Base-by-base conservation (phyloP, 2,888 invertebrate genomes). In the Caprella mutica region DNA sequence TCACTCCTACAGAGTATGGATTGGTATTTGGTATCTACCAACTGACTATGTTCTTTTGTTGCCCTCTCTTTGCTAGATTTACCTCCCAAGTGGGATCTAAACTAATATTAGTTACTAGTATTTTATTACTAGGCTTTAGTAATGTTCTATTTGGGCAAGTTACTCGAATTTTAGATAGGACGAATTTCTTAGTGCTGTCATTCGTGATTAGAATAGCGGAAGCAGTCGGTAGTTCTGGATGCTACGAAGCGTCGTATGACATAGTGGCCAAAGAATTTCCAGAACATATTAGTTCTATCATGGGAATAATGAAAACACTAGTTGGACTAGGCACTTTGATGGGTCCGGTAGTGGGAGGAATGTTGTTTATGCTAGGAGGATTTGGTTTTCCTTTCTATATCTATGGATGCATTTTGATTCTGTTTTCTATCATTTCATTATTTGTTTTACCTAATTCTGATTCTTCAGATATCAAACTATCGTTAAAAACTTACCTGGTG, bases 311-410 rank as follows among this genome's bases (percentile, higher is more conserved):
- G 44, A 88, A 89, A 73, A 87, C 91, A 1, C 89, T 87, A 72
- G 89, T 89, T 70, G 92, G 92, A 0, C 65, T 78, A 81, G 68
- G 93, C 81, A 77, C 91, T 56, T 91, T 92, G 58, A 86, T 88
- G 1, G 92, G 93, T 0, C 92, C 92, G 0, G 87, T 87, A 0
- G 79, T 93, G 12, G 93, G 93, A 1, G 91, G 91, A 1, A 83
- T 85, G 1, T 76, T 93, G 0, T 93, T 84, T 70, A 78, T 81
- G 70, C 69, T 81, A 8, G 88, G 87, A 3, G 88, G 88, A 0
- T 90, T 84, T 70, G 78, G 80, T 0, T 77, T 86, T 4, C 90
- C 90, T 0, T 91, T 91, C 69, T 84, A 82, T 0, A 82, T 86
- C 0, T 77, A 88, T 65, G 90, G 90, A 0, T 79, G 80, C 1